Evolutionary conservation across 2,113 vertebrate genomes (phyloP).

Genomic region (Mola mola): DNA sequence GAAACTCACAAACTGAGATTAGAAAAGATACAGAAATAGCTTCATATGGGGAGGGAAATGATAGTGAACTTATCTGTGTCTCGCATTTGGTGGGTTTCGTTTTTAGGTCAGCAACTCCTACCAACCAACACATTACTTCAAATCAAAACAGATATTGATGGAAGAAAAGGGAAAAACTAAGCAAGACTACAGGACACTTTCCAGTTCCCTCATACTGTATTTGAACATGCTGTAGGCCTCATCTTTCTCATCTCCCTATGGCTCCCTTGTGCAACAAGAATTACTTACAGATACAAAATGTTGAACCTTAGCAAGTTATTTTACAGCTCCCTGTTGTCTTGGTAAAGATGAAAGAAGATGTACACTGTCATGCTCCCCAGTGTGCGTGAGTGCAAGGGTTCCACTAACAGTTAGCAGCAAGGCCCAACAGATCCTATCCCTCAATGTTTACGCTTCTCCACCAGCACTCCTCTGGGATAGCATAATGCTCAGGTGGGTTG

Average conservation of each 20-base stretch:
- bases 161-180: slow-evolving; percentile 14
- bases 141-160: slow-evolving; percentile 52
- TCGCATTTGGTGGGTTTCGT: slow-evolving; percentile 28
- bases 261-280: slow-evolving; percentile 25
- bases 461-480: slow-evolving; percentile 16
- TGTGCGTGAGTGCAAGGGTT: slow-evolving; percentile 29
- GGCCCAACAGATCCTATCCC: slow-evolving; percentile 9
- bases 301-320: slow-evolving; percentile 15
- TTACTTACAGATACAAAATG: slow-evolving; percentile 39
- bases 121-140: slow-evolving; percentile 30
- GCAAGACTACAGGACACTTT: slow-evolving; percentile 8
- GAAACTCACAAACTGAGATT: slow-evolving; percentile 23
- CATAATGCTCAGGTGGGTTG: slow-evolving; percentile 22
- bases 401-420: slow-evolving; percentile 18
- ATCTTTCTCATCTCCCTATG: slow-evolving; percentile 43
- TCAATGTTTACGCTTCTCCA: slow-evolving; percentile 19
- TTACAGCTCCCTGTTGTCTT: slow-evolving; percentile 21
- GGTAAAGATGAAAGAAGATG: slow-evolving; percentile 2
- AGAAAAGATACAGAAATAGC: slow-evolving; percentile 35
- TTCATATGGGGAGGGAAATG: slow-evolving; percentile 54
- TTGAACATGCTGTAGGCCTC: slow-evolving; percentile 28
- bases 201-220: no score
- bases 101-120: slow-evolving; percentile 51
- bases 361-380: slow-evolving; percentile 13
- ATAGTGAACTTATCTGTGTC: slow-evolving; percentile 44